A percentile compares a stretch with the other conserved stretches of the same genome.
These are phyloP conservation scores for Rana temporaria DNA, from an alignment of 2,113 vertebrate species.

Conservation along the genomic window DNA sequence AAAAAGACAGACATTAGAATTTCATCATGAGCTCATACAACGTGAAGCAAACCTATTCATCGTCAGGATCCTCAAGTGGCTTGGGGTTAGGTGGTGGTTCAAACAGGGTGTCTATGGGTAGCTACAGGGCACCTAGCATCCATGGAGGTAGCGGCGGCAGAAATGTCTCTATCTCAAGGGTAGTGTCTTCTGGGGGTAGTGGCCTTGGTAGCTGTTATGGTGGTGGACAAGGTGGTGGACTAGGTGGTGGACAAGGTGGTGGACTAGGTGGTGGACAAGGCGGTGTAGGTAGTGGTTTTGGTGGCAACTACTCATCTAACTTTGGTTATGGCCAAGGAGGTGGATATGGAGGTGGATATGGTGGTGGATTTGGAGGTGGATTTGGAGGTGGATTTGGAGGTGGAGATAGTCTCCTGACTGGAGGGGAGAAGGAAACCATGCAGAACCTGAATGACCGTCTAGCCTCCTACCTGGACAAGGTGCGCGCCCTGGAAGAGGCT, in stretches of 20 bases:
- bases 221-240: not conserved
- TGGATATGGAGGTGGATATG: too few species aligned
- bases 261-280: slow-evolving; percentile 19
- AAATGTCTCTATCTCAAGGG: slow-evolving; percentile 44
- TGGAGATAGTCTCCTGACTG: slow-evolving; percentile 51
- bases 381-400: not conserved
- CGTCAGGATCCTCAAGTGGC: slow-evolving; percentile 36
- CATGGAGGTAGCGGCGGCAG: slow-evolving; percentile 49
- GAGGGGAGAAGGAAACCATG: slow-evolving; percentile 72
- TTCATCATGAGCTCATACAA: slow-evolving; percentile 40
- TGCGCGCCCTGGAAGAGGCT: slow-evolving; percentile 67
- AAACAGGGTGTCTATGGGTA: slow-evolving; percentile 14
- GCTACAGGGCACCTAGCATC: slow-evolving; percentile 42
- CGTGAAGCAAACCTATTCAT: slow-evolving; percentile 24
- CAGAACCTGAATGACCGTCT: slow-evolving; percentile 79
- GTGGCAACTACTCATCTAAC: slow-evolving; percentile 43
- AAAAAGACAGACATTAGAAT: not conserved
- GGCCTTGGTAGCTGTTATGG: slow-evolving; percentile 36
- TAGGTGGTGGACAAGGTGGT: too few species aligned
- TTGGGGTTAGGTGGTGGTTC: slow-evolving; percentile 36
- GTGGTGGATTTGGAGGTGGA: too few species aligned
- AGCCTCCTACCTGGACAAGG: slow-evolving; percentile 73
- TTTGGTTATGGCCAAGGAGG: not conserved
- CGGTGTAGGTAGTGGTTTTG: slow-evolving; percentile 37
- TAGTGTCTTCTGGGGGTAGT: slow-evolving; percentile 12